Percentiles rank a stretch among this genome's conserved stretches.
Evolutionary conservation across 2,113 vertebrate genomes (phyloP).

Genomic region (Oreochromis niloticus): DNA sequence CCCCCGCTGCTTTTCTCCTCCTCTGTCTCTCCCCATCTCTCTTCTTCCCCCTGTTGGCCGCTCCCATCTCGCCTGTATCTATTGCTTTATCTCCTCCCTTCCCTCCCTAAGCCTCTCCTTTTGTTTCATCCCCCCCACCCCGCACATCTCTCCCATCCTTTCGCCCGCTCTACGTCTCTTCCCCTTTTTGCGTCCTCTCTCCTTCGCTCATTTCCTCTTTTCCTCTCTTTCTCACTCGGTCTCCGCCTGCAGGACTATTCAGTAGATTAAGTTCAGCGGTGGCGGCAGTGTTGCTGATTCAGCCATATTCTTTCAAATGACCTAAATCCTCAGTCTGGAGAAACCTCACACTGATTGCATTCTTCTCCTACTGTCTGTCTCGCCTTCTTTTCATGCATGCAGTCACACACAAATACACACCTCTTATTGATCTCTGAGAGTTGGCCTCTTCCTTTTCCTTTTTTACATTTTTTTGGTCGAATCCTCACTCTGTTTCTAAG

Average conservation of each 20-base stretch:
- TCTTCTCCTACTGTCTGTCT: constrained; percentile 26
- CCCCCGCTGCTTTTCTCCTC: constrained; percentile 33
- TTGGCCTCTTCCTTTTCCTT: constrained; percentile 9
- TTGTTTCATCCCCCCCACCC: constrained; percentile 6
- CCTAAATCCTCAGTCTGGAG: constrained; percentile 68
- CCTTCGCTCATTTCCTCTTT: not conserved
- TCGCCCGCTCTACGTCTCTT: not conserved
- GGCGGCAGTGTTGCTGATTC: constrained; percentile 70
- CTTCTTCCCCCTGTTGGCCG: not conserved
- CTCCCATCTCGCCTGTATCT: constrained; percentile 20
- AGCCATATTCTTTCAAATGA: constrained; percentile 75
- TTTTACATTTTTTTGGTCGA: not conserved
- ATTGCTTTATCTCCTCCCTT: not conserved
- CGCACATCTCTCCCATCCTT: not conserved
- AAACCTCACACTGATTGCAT: constrained; percentile 62
- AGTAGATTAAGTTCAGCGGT: constrained; percentile 73
- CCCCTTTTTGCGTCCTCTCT: constrained; percentile 7
- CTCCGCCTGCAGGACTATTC: constrained; percentile 63
- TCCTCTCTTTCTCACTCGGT: constrained; percentile 2
- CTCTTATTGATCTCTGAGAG: constrained; percentile 42
- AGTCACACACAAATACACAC: constrained; percentile 33
- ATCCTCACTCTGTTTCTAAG: constrained; percentile 1
- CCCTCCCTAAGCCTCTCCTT: not conserved
- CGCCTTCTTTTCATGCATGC: not conserved
- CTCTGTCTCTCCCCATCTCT: constrained; percentile 31